Conservation (phyloP, 35 echinoderm and acorn worm species). For the Lytechinus variegatus region DNA sequence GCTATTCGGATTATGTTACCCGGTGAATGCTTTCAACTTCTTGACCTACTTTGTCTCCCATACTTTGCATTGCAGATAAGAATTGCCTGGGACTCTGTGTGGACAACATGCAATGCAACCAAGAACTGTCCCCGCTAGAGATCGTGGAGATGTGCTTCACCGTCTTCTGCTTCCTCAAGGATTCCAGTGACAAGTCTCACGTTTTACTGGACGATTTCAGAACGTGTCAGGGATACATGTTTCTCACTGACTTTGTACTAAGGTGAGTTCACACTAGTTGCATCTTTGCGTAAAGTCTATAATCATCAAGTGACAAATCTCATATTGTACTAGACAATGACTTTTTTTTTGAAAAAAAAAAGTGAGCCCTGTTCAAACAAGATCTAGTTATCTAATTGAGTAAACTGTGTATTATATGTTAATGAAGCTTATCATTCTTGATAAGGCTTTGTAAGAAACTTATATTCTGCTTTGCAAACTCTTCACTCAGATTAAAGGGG, state of each 20-base stretch:
- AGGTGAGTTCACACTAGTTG: constrained; percentile 61
- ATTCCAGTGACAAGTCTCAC: constrained; percentile 93
- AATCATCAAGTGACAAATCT: too few species aligned
- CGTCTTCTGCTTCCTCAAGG: constrained; percentile 92
- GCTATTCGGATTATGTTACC: neutral
- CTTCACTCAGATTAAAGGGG: too few species aligned
- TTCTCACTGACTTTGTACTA: constrained; percentile 97
- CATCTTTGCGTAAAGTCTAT: neutral
- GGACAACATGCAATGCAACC: constrained; percentile 89
- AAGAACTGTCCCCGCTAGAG: constrained; percentile 83
- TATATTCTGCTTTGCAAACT: too few species aligned
- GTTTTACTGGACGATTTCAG: constrained; percentile 93
- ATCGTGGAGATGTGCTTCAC: constrained; percentile 99
- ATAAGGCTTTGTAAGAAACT: too few species aligned
- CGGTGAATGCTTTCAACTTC: neutral
- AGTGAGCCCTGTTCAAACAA: too few species aligned
- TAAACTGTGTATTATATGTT: too few species aligned
- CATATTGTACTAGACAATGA: too few species aligned
- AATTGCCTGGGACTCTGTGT: constrained; percentile 87
- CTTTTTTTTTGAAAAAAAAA: too few species aligned
- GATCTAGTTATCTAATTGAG: too few species aligned
- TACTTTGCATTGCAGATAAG: constrained; percentile 73
- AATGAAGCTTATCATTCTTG: too few species aligned
- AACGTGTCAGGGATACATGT: constrained; percentile 95
- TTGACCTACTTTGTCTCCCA: neutral